Percentiles rank a stretch among this genome's conserved stretches.
Evolutionary conservation across 2,888 invertebrate species (phyloP).

Genomic region (Amblyjoppa fuscipennis): DNA sequence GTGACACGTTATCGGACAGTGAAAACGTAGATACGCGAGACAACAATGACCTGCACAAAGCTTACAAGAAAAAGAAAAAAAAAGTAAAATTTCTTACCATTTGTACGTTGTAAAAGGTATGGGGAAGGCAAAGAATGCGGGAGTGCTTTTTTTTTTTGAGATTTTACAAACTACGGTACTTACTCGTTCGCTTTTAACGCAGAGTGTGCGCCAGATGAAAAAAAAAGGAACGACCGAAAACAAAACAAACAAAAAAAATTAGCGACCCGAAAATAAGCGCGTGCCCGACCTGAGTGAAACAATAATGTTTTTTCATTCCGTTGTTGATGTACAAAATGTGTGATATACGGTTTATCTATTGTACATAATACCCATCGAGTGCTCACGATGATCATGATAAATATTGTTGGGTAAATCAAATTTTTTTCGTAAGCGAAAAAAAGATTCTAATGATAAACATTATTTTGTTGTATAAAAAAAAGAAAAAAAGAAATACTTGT

Average conservation of each 20-base stretch:
- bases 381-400: constrained; percentile 43
- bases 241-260: constrained; percentile 7
- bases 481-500: constrained; percentile 71
- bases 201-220: constrained; percentile 10
- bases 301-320: constrained; percentile 72
- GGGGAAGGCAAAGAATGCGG: constrained; percentile 54
- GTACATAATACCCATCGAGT: constrained; percentile 74
- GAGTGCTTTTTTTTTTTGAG: constrained; percentile 59
- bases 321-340: constrained; percentile 82
- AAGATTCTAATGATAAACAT: constrained; percentile 55
- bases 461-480: constrained; percentile 82
- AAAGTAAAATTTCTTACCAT: constrained; percentile 77
- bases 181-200: constrained; percentile 32
- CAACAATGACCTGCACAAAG: constrained; percentile 73
- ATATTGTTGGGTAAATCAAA: constrained; percentile 20
- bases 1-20: constrained; percentile 64
- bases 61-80: constrained; percentile 65
- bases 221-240: not conserved
- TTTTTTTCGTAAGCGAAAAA: constrained; percentile 37
- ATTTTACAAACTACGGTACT: constrained; percentile 58
- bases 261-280: constrained; percentile 1
- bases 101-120: constrained; percentile 76
- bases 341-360: constrained; percentile 80
- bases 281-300: constrained; percentile 52
- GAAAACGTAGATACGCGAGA: not conserved